These are phyloP conservation scores for Epinephelus coioides DNA, from an alignment of 2,797 vertebrate genomes.

Conservation along the genomic window DNA sequence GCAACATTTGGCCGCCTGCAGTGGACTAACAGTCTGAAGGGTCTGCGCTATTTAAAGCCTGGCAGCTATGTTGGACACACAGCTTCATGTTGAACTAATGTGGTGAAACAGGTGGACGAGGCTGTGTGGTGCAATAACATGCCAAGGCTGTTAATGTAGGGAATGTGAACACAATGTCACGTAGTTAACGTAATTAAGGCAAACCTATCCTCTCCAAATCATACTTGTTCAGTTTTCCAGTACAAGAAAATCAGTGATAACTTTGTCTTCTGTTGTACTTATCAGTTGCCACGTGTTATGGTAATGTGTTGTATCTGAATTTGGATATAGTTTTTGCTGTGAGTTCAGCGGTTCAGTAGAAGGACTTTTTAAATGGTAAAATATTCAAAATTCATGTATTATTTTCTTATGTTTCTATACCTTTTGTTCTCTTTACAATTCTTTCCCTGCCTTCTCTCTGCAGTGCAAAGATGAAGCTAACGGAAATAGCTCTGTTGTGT, in stretches of 20 bases:
- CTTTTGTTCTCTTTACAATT: neutral
- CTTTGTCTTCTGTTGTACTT: neutral
- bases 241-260: neutral
- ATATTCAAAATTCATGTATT: neutral
- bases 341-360: neutral
- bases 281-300: neutral
- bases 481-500: conserved; percentile 14
- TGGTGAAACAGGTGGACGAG: conserved; percentile 1
- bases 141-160: neutral
- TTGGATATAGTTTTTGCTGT: neutral
- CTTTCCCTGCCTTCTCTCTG: neutral
- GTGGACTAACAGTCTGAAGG: neutral
- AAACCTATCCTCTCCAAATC: neutral
- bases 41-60: conserved; percentile 49
- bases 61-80: neutral
- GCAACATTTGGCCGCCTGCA: neutral
- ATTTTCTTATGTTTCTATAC: neutral
- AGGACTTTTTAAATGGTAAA: neutral
- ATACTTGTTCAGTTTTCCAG: neutral
- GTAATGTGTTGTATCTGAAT: neutral
- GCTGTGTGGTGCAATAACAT: neutral
- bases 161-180: too few species aligned
- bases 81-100: neutral
- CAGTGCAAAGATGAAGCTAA: conserved; percentile 57
- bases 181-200: neutral